Evolutionary conservation across 1,140 invertebrate species (phyloP).

Genomic region (Apis laboriosa): DNA sequence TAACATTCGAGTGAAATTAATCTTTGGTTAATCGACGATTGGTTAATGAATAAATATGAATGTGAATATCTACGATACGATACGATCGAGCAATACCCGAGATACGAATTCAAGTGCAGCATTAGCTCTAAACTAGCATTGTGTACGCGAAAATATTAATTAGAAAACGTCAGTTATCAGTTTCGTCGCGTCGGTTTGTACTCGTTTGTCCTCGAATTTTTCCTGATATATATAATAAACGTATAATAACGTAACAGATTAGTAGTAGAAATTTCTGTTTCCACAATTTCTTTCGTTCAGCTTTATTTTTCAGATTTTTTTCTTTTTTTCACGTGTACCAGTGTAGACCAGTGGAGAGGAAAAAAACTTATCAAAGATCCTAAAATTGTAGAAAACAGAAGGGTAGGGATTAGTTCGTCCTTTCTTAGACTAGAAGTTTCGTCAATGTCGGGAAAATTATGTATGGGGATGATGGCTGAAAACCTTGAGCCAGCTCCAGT

Average conservation of each 20-base stretch:
- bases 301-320: too few relatives aligned
- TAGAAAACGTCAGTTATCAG: conserved; percentile 10
- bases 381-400: conserved; percentile 39
- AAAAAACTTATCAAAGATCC: background rate
- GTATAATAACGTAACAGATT: background rate
- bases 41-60: conserved; percentile 27
- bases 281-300: background rate
- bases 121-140: conserved; percentile 65
- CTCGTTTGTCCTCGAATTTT: background rate
- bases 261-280: conserved; percentile 8
- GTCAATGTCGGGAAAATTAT: conserved; percentile 33
- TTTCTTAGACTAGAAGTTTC: background rate
- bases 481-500: conserved; percentile 87
- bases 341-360: too few relatives aligned
- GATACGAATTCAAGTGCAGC: conserved; percentile 48
- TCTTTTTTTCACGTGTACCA: too few relatives aligned
- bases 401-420: conserved; percentile 10
- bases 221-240: too few relatives aligned
- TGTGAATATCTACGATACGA: conserved; percentile 4
- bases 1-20: background rate
- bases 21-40: conserved; percentile 27
- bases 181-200: background rate
- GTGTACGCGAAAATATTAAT: conserved; percentile 10
- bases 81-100: background rate
- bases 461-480: conserved; percentile 64